Evolutionary conservation across 1,140 invertebrate species (phyloP), one percentile per base, ranked within the genome.

Genomic region (Trinorchestia longiramus): DNA sequence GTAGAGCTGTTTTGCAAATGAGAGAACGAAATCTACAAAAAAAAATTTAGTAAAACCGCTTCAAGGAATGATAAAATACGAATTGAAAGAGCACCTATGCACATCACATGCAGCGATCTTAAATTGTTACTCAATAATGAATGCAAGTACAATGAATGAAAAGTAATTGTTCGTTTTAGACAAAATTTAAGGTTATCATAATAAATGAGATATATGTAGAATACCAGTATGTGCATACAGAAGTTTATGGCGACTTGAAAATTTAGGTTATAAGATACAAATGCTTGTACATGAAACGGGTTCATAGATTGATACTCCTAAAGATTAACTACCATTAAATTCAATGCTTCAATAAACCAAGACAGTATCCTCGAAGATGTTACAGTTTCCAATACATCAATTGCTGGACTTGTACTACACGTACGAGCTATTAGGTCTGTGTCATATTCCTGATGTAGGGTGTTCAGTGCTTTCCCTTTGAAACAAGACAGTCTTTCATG

Each of bases 401-500:
- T 77, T 23, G 36, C 28, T 23, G 15, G 28, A 15, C 15, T 77
- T 19, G 62, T 1, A 36, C 11, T 11, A 77, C 62, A 77, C 62
- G 1, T 28, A 11, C 1, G 15, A 28, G 62, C 62, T 77, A 36
- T 53, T 53, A 77, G 62, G 11, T 77, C 62, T 77, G 11, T 77
- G 36, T 36, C 62, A 36, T 23, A 77, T 77, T 77, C 36, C 28
- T 36, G 11, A 77, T 77, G 62, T 77, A 23, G 15, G 47, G 28
- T 77, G 62, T 77, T 77, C 15, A 36, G 62, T 77, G 62, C 3
- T 28, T 77, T 36, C 15, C 15, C 36, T 90, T 4, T 90, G 43
- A 28, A 90, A 90, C 88, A 90, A 90, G 43, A 43, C 43, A 41
- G n/a, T 90, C 88, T 90, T 90, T 90, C 88, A 90, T 42, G 41